Evolutionary conservation across 2,888 invertebrate genomes (phyloP).

Genomic region (Microdon myrmicae): DNA sequence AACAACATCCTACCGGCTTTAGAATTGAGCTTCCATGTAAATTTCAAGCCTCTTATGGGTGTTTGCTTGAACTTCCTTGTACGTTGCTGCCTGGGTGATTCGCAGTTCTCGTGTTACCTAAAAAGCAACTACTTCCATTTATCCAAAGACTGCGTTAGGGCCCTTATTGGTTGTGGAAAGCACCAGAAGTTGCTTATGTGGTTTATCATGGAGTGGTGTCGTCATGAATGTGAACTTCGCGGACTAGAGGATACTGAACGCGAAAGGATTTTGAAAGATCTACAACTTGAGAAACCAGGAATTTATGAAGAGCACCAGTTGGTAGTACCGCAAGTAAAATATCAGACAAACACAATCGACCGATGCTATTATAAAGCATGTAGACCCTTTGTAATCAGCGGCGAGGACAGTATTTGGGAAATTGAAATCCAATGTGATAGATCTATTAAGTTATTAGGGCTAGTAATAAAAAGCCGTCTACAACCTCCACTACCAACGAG

Average conservation of each 20-base stretch:
- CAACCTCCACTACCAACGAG: conserved; percentile 57
- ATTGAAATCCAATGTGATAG: conserved; percentile 59
- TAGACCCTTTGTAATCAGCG: conserved; percentile 61
- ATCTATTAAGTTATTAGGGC: conserved; percentile 62
- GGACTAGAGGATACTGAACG: conserved; percentile 58
- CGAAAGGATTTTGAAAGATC: conserved; percentile 55
- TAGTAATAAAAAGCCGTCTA: conserved; percentile 63
- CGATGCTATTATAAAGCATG: conserved; percentile 65
- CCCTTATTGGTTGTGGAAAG: conserved; percentile 59
- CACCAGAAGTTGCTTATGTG: conserved; percentile 59
- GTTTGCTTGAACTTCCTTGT: conserved; percentile 62
- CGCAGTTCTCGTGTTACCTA: conserved; percentile 60
- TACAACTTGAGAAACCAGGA: conserved; percentile 53
- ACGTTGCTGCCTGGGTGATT: conserved; percentile 62
- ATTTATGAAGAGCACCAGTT: conserved; percentile 10
- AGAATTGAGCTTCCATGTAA: conserved; percentile 63
- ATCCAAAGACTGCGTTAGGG: conserved; percentile 64
- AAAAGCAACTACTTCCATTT: conserved; percentile 63
- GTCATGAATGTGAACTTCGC: conserved; percentile 60
- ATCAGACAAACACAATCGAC: conserved; percentile 56
- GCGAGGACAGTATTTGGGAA: conserved; percentile 58
- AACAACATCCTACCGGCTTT: conserved; percentile 64
- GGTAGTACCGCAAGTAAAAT: conserved; percentile 29
- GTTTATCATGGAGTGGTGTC: conserved; percentile 65
- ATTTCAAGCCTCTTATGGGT: conserved; percentile 59